Evolutionary conservation across 2,797 vertebrate species (phyloP).

Genomic region (Gallirallus australis): DNA sequence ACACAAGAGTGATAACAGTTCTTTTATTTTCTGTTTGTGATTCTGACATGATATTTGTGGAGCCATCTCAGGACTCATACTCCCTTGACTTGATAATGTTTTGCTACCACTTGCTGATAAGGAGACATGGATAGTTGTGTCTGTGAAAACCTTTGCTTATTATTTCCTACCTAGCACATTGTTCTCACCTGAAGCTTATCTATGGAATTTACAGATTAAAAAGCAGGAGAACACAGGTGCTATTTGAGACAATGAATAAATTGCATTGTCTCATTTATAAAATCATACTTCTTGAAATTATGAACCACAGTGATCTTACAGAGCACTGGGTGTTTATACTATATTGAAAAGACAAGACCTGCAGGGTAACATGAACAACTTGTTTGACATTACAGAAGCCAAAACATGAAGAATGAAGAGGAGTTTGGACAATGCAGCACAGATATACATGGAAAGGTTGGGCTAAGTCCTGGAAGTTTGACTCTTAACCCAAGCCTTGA

Average conservation of each 20-base stretch:
- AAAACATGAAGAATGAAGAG: neutral
- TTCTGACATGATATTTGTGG: neutral
- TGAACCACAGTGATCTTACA: neutral
- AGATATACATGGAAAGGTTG: accelerated
- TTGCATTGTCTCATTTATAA: neutral
- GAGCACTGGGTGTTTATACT: neutral
- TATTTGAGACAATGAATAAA: neutral
- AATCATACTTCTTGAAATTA: neutral
- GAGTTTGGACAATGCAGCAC: neutral
- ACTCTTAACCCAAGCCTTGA: neutral
- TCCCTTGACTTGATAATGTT: neutral
- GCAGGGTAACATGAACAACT: accelerated
- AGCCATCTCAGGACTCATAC: neutral
- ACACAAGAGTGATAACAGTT: neutral
- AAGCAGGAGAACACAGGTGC: neutral
- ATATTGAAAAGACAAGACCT: neutral
- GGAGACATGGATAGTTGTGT: neutral
- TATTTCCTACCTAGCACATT: neutral
- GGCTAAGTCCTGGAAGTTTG: neutral
- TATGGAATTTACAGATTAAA: neutral
- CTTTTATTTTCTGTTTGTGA: neutral
- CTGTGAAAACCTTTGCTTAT: neutral
- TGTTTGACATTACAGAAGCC: neutral
- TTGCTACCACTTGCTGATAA: neutral
- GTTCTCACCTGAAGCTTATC: neutral